Percentiles rank a stretch among this genome's conserved stretches.
Conservation (phyloP, 1,140 invertebrate species). For the Heterodera schachtii region DNA sequence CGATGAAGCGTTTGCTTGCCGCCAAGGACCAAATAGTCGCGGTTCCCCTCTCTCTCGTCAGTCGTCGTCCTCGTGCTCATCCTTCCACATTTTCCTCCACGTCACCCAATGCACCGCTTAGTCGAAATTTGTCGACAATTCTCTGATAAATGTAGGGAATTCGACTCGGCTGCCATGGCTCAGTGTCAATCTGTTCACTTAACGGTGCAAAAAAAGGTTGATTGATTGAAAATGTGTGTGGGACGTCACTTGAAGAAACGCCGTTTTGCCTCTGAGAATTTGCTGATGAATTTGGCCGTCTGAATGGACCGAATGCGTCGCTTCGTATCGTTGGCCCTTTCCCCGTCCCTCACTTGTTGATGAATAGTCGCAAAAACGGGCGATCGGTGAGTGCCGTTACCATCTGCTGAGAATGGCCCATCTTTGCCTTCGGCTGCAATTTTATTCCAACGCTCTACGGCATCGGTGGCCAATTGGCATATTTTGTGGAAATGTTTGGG, state of each 20-base stretch:
- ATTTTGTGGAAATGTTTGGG: conserved; percentile 35
- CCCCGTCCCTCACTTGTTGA: conserved; percentile 24
- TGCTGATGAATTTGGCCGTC: conserved; percentile 75
- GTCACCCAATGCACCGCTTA: conserved; percentile 63
- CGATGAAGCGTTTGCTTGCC: conserved; percentile 68
- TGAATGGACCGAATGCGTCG: conserved; percentile 9
- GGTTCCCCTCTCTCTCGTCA: neutral
- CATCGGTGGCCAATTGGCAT: conserved; percentile 35
- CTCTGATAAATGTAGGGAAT: conserved; percentile 83
- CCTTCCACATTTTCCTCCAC: neutral
- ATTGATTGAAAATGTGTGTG: neutral
- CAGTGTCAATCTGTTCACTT: conserved; percentile 77
- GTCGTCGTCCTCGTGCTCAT: conserved; percentile 32
- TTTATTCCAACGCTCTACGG: conserved; percentile 38
- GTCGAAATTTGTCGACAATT: conserved; percentile 77
- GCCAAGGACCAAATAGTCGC: conserved; percentile 34
- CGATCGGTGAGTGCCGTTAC: conserved; percentile 39
- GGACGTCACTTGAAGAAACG: conserved; percentile 74
- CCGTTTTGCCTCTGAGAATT: conserved; percentile 85
- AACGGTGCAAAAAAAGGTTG: neutral
- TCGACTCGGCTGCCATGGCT: conserved; percentile 90
- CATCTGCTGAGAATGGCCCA: neutral
- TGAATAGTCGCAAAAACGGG: conserved; percentile 48
- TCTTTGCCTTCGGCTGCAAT: conserved; percentile 11
- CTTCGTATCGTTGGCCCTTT: too few species aligned